A percentile compares a stretch with the other conserved stretches of the same genome.
phyloP scores from a whole-genome alignment of 2,797 vertebrate species.

The Enoplosus armatus region DNA sequence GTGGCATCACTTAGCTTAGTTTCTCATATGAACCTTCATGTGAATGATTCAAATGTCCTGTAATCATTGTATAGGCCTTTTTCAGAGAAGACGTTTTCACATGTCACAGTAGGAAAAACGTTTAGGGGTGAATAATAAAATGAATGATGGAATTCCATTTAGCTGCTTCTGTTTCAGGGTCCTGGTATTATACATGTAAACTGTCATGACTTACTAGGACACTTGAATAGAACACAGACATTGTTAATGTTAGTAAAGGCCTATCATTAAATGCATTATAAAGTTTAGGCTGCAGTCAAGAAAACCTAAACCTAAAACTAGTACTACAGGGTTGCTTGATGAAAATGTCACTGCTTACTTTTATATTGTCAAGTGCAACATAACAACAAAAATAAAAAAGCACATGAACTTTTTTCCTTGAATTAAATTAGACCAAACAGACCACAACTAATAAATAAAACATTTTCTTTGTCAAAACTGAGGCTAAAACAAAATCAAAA shows the following conservation, averaged over 20 bases:
- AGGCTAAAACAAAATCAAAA: constrained; percentile 34
- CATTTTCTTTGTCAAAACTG: neutral
- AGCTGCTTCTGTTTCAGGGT: neutral
- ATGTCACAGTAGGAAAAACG: neutral
- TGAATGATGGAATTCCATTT: neutral
- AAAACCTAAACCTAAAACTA: neutral
- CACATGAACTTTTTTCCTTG: neutral
- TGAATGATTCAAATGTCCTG: neutral
- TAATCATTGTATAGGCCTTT: neutral
- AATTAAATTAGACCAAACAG: constrained; percentile 21
- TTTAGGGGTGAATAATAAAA: neutral
- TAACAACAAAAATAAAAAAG: neutral
- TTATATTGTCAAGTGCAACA: neutral
- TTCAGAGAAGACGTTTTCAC: neutral
- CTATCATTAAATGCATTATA: neutral
- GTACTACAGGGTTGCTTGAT: neutral
- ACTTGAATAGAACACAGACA: neutral
- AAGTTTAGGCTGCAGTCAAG: neutral
- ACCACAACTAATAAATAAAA: constrained; percentile 21
- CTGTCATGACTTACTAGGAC: neutral
- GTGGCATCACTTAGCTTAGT: neutral
- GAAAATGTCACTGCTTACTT: neutral
- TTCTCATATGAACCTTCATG: neutral
- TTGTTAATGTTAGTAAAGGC: neutral
- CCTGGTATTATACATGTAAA: neutral